Evolutionary conservation across 2,113 vertebrate species (phyloP).

Genomic region (Polypterus senegalus): DNA sequence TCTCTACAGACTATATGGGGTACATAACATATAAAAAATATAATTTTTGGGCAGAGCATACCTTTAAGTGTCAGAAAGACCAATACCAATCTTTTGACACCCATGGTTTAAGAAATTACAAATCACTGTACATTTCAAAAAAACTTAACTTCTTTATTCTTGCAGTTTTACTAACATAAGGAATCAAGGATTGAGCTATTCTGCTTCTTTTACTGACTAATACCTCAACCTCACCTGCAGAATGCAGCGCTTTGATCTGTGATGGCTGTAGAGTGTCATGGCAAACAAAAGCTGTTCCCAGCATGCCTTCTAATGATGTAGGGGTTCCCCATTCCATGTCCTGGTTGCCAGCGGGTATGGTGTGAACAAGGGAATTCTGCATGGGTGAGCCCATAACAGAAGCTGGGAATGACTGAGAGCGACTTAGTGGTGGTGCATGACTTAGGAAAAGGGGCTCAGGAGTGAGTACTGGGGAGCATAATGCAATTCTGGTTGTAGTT

Average conservation of each 20-base stretch:
- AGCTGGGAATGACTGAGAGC: conserved; percentile 81
- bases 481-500: conserved; percentile 42
- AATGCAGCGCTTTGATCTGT: conserved; percentile 51
- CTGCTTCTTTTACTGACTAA: too few relatives aligned
- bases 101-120: too few relatives aligned
- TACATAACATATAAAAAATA: too few relatives aligned
- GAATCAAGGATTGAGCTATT: too few relatives aligned
- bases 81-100: too few relatives aligned
- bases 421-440: conserved; percentile 47
- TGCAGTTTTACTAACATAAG: too few relatives aligned
- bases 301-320: conserved; percentile 80
- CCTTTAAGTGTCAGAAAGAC: too few relatives aligned
- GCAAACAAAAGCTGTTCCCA: conserved; percentile 83
- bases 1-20: too few relatives aligned
- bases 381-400: conserved; percentile 45
- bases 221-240: conserved; percentile 43
- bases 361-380: conserved; percentile 58
- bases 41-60: too few relatives aligned
- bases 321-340: conserved; percentile 92
- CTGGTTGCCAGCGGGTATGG: conserved; percentile 75
- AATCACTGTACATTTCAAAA: too few relatives aligned
- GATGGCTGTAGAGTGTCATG: conserved; percentile 69
- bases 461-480: conserved; percentile 14
- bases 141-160: too few relatives aligned
- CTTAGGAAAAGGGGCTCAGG: conserved; percentile 46